Evolutionary conservation across 2,888 invertebrate species (phyloP).

Genomic region (Frankliniella fusca): DNA sequence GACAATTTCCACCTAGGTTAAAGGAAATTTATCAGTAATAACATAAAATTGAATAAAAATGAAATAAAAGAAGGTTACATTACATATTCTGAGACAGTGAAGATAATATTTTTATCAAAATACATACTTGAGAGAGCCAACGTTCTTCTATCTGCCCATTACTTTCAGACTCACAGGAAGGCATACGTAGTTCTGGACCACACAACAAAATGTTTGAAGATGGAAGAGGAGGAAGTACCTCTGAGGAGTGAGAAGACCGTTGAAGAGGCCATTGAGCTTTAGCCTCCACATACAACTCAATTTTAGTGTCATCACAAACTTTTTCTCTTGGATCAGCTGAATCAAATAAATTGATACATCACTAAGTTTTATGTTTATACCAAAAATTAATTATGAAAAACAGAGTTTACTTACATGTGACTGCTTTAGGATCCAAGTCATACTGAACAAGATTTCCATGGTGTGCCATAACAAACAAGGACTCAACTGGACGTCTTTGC

Average conservation of each 20-base stretch:
- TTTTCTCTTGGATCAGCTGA: conserved; percentile 75
- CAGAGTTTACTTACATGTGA: conserved; percentile 49
- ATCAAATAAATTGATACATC: background rate
- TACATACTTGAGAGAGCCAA: conserved; percentile 72
- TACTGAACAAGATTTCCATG: conserved; percentile 85
- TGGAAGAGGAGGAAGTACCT: conserved; percentile 69
- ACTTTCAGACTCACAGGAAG: conserved; percentile 39
- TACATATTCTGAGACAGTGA: too few relatives aligned
- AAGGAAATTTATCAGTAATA: background rate
- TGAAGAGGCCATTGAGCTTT: conserved; percentile 87
- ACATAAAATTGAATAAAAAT: conserved; percentile 6
- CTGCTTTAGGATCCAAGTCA: conserved; percentile 72
- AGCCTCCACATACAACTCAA: conserved; percentile 80
- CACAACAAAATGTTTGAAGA: conserved; percentile 61
- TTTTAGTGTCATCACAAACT: conserved; percentile 77
- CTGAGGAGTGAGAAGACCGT: conserved; percentile 55
- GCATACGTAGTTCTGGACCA: conserved; percentile 39
- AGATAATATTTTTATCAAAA: conserved; percentile 9
- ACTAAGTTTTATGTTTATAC: background rate
- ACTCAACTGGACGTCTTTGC: conserved; percentile 58
- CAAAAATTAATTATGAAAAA: conserved; percentile 29
- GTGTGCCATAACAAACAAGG: conserved; percentile 85
- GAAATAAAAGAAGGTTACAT: background rate
- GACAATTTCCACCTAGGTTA: conserved; percentile 81
- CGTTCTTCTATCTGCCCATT: conserved; percentile 59